Percentiles rank a stretch among this genome's conserved stretches.
These are phyloP conservation scores for Aptenodytes patagonicus DNA, from an alignment of 2,113 vertebrate genomes.

Conservation along the genomic window DNA sequence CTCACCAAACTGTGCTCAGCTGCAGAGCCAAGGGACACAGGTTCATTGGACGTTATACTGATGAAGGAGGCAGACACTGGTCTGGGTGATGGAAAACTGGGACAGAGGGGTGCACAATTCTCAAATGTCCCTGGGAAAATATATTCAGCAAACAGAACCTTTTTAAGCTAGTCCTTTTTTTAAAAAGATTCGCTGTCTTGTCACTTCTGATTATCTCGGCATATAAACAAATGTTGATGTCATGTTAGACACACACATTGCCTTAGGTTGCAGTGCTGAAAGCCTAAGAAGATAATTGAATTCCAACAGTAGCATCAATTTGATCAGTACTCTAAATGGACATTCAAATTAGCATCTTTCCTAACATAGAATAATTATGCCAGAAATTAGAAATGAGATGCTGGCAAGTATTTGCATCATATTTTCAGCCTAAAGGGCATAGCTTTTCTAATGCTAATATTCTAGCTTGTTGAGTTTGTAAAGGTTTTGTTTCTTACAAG, in stretches of 20 bases:
- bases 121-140: not conserved
- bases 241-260: not conserved
- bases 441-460: not conserved
- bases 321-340: not conserved
- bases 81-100: not conserved
- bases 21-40: rapidly evolving
- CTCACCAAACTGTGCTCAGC: not conserved
- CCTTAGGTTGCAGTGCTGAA: not conserved
- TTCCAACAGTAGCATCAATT: not conserved
- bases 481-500: not conserved
- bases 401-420: not conserved
- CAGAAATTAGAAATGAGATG: not conserved
- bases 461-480: not conserved
- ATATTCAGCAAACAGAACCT: too few species aligned
- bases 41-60: rapidly evolving
- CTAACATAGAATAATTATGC: not conserved
- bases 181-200: not conserved
- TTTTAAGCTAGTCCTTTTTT: not conserved
- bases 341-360: conserved; percentile 10
- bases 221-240: not conserved
- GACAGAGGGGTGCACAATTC: rapidly evolving
- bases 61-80: not conserved
- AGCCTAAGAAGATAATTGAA: not conserved
- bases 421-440: not conserved
- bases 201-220: not conserved